Base-by-base conservation (phyloP, 2,113 vertebrate species). In the Neolamprologus ventralis region DNA sequence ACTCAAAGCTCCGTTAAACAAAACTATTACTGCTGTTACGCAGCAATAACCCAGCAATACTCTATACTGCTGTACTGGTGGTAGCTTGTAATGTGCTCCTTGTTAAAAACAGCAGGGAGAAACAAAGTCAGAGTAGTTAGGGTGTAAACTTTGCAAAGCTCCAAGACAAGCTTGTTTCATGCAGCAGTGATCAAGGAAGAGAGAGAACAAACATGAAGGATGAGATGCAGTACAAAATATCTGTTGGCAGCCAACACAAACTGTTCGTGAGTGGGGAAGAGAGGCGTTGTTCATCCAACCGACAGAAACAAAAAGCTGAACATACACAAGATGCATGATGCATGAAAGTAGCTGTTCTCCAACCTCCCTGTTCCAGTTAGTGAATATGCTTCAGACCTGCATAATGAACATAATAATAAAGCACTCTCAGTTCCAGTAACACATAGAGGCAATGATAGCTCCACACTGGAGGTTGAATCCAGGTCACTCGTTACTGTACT, bases 341-440 rank as follows among this genome's bases (percentile, higher is more conserved):
- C 55, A 58, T 28, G 55, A 28, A 40, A 23, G 85, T 54, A 87
- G 63, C 9, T 79, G 19, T 17, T 91, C 35, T 86, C 42, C 26
- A 40, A 73, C 37, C 47, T 68, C 3, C 28, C 42, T 87, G 89
- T 81, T 90, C 88, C 82, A 85, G 73, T 85, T 86, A 33, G 55
- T 55, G 57, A 75, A 79, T 28, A 2, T 81, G 42, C 45, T 89
- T 73, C 88, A 82, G 88, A 87, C 10, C 19, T 28, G 40, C 42
- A 71, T 87, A 80, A 89, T 92, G 51, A 85, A 78, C 84, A 68
- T 47, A 40, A 68, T 73, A 58, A 87, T 60, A 28, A 91, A 84
- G 68, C 16, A 51, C n/a, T 55, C 42, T 16, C 35, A 85, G 45
- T 14, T 40, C 19, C 40, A 37, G 17, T 63, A 40, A 23, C 33